Conservation (phyloP, 2,797 vertebrate genomes). For the Brachyalestes nurse region DNA sequence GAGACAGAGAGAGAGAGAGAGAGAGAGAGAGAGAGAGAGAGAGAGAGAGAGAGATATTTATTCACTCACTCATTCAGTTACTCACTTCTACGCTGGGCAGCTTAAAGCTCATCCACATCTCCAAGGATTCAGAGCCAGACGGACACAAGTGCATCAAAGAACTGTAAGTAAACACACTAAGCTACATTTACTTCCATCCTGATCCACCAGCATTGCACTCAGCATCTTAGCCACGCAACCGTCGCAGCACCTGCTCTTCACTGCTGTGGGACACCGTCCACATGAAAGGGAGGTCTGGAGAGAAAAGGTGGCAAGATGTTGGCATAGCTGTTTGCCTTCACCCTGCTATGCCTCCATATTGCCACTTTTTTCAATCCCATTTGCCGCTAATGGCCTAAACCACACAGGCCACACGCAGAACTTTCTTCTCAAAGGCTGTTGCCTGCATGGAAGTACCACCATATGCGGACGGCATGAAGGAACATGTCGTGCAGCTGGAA, state of each 20-base stretch:
- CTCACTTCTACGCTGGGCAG: background rate
- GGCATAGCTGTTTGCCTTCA: slow-evolving; percentile 65
- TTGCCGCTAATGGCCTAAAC: background rate
- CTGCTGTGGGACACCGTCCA: background rate
- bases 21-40: background rate
- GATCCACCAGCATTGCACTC: background rate
- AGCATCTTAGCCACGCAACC: no score
- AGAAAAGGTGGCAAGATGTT: slow-evolving; percentile 65
- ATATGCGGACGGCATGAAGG: background rate
- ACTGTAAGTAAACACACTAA: background rate
- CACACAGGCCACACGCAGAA: background rate
- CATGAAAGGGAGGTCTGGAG: slow-evolving; percentile 27
- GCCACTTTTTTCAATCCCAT: slow-evolving; percentile 56
- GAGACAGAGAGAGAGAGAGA: background rate
- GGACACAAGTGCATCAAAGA: background rate
- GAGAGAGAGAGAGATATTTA: background rate
- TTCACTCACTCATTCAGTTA: background rate
- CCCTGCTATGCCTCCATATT: slow-evolving; percentile 66
- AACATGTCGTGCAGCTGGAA: background rate
- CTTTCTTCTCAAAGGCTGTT: background rate
- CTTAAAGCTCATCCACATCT: background rate
- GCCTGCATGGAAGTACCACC: background rate
- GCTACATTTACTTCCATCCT: background rate
- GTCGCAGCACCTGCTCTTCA: background rate
- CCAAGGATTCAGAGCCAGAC: background rate